Percentiles rank a stretch among this genome's conserved stretches.
Evolutionary conservation across 2,888 invertebrate genomes (phyloP).

Genomic region (Dysmachus trigonus): DNA sequence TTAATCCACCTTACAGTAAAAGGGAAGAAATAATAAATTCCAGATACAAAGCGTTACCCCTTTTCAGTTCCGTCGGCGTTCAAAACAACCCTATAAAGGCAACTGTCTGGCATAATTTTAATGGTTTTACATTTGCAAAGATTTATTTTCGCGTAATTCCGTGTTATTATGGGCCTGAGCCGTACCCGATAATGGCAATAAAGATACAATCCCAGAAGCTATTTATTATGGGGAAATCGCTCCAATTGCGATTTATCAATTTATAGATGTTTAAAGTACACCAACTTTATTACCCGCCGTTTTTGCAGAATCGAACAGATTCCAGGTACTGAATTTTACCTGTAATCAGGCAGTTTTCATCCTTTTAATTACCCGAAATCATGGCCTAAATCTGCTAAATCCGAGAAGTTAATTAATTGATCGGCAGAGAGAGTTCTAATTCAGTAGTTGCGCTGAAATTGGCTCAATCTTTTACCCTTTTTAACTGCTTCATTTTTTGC

Average conservation of each 20-base stretch:
- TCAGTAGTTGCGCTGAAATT: background rate
- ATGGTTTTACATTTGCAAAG: background rate
- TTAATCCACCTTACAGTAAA: background rate
- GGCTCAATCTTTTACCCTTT: background rate
- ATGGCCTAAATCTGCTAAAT: background rate
- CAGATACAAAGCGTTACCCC: background rate
- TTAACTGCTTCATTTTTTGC: background rate
- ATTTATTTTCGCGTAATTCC: background rate
- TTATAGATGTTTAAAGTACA: slow-evolving; percentile 1
- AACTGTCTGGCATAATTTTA: background rate
- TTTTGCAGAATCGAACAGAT: background rate
- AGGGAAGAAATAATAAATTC: background rate
- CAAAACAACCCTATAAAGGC: background rate
- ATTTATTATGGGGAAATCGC: slow-evolving; percentile 9
- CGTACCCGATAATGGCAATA: background rate
- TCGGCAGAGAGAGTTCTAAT: background rate
- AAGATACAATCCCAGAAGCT: background rate
- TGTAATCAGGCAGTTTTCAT: background rate
- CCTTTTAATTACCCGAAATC: background rate
- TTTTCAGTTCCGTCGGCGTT: background rate
- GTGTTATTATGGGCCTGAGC: background rate
- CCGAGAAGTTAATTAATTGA: slow-evolving; percentile 4
- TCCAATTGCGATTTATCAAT: slow-evolving; percentile 14
- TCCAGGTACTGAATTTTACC: background rate
- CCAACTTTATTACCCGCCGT: background rate